Evolutionary conservation across 37 sponge, comb jelly and placozoan species (phyloP), one percentile per base, ranked within the genome.

Genomic region (Mnemiopsis leidyi): DNA sequence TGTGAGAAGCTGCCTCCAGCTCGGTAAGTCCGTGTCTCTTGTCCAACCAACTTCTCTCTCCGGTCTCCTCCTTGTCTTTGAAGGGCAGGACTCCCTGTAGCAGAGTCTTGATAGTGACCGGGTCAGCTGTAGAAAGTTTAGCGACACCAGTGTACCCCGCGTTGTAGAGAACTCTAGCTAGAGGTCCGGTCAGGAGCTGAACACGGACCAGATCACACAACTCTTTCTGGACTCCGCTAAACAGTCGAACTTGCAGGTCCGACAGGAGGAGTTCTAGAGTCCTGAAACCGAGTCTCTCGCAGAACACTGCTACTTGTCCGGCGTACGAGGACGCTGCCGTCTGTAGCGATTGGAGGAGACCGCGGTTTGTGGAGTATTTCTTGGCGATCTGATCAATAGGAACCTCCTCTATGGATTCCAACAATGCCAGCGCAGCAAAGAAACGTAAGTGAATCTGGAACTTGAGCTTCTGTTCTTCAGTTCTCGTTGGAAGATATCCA

Each of bases 241-340:
- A 75, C 48, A 99, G 97, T 26, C 99, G 82, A 35, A 94, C 95
- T 68, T 99, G 99, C 38, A 99, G 96, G 93, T 99, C 97, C 0
- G 96, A 95, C 68, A 99, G 95, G 7, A 99, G 95, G 0, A 99
- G 95, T 90, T 96, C 96, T 21, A 99, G 79, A 68, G 97, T 97
- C 24, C 92, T 93, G 96, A 96, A 99, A 3, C 96, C 96, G 33
- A 99, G 95, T 69, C 93, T 93, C 68, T 93, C 93, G 83, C 99
- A 99, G 83, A 99, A 99, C 9, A 95, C 95, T 0, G 99, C 96
- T 68, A 97, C 97, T 97, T 97, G 97, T 0, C 99, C 99, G 23
- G 99, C 96, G 93, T 96, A 99, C 21, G 96, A 96, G 23, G 97
- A 97, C 0, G 99, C 97, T 23, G 96, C 85, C 36, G 94, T 93